Evolutionary conservation across 2,797 vertebrate genomes (phyloP), one percentile per base, ranked within the genome.

Genomic region (Enteromius radiatus): DNA sequence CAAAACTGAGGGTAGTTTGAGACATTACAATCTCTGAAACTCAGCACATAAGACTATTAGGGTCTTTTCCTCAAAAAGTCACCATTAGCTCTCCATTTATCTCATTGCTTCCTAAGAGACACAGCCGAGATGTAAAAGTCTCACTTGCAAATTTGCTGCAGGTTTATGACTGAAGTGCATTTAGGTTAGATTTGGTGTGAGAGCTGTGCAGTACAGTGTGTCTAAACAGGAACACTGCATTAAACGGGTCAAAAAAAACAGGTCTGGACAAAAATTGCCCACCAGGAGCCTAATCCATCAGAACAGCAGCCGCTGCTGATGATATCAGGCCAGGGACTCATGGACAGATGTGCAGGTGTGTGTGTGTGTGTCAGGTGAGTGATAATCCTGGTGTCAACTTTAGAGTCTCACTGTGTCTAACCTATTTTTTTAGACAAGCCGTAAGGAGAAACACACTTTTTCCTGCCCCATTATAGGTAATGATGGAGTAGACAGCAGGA

Each of bases 401-500:
- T 70, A 73, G 79, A 82, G 85, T 79, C 36, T 67, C 43, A 14
- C 54, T 61, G 70, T 69, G 54, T 41, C 75, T 64, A 85, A 85
- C 65, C 71, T 76, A 81, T 70, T 69, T 77, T 69, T 75, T 41
- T 28, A 56, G 68, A 26, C 23, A 14, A 74, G 17, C 45, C 14
- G 7, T n/a, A 45, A 33, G 28, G 84, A 64, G 88, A 86, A 85
- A 84, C 90, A 88, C 88, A 82, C 85, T 85, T 84, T 91, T 92
- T 94, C 92, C 92, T 91, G 92, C 86, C 90, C 93, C 93, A 90
- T 94, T 92, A 93, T 93, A 87, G 89, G 79, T 93, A 93, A 95
- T 94, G 90, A 94, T 84, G 92, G 93, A 91, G 91, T 83, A 70
- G 85, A 41, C 85, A 88, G 89, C 90, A 92, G 76, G 78, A 82